Conservation (phyloP, 2,113 vertebrate species). For the Tricholaema leucomelas region DNA sequence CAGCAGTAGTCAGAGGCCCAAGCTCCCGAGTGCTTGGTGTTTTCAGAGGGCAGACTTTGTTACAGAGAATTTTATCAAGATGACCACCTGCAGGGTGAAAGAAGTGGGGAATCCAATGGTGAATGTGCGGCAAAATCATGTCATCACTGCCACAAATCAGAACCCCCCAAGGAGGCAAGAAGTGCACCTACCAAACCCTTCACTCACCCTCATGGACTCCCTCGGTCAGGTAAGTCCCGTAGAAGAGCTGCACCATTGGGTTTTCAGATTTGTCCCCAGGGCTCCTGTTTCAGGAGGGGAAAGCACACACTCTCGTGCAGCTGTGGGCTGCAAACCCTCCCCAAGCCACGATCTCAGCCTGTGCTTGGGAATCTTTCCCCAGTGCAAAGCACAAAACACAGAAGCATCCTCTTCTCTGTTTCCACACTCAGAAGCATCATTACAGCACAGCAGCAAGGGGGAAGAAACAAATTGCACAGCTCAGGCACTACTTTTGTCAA, state of each 20-base stretch:
- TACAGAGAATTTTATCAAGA: background rate
- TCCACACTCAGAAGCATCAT: background rate
- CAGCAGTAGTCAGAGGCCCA: background rate
- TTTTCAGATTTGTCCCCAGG: conserved; percentile 87
- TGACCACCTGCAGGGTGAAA: background rate
- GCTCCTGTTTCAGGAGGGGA: conserved; percentile 69
- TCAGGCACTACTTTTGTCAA: background rate
- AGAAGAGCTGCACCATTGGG: conserved; percentile 98
- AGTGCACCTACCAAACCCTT: background rate
- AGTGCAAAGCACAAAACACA: background rate
- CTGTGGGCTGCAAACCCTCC: background rate
- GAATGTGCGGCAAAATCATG: background rate
- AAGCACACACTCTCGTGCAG: background rate
- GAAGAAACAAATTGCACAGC: background rate
- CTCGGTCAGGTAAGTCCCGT: conserved; percentile 93
- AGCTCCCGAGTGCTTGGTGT: fast-evolving
- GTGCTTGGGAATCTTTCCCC: background rate
- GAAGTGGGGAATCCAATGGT: background rate
- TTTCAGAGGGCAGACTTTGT: no score
- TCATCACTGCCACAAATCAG: background rate
- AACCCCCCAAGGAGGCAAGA: background rate
- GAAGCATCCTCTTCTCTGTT: background rate
- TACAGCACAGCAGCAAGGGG: background rate
- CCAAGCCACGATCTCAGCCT: background rate
- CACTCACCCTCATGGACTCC: conserved; percentile 88